Conservation (phyloP, 2,888 invertebrate species). For the Tetramorium bicarinatum region DNA sequence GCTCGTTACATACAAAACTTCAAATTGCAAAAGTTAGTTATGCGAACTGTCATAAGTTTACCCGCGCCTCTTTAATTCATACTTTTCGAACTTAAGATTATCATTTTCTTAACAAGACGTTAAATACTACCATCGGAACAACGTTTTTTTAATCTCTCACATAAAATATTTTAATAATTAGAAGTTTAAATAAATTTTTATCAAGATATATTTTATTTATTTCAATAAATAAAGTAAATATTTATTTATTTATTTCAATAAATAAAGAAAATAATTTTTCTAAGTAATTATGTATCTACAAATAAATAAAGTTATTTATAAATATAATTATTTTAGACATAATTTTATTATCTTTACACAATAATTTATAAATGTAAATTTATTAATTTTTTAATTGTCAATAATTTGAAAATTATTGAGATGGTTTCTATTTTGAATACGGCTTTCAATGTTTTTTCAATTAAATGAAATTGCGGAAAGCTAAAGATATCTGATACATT, state of each 20-base stretch:
- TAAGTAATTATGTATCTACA: neutral
- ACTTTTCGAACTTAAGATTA: neutral
- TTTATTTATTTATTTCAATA: neutral
- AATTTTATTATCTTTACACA: neutral
- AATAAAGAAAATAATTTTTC: neutral
- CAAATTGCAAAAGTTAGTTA: conserved; percentile 36
- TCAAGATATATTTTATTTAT: neutral
- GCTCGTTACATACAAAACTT: conserved; percentile 4
- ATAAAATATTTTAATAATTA: neutral
- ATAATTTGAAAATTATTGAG: neutral
- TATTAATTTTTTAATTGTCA: neutral
- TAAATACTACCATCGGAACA: neutral
- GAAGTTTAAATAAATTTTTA: neutral
- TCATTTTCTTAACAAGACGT: neutral
- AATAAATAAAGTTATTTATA: neutral
- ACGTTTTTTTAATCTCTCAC: neutral
- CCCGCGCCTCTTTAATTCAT: neutral
- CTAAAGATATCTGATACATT: neutral
- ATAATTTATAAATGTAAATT: neutral
- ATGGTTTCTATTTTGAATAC: neutral
- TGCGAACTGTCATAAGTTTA: conserved; percentile 20
- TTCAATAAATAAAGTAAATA: neutral
- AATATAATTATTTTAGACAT: neutral
- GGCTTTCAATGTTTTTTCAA: neutral
- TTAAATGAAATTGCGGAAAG: neutral